Evolutionary conservation across 2,888 invertebrate species (phyloP).

Genomic region (Apomyelois bistriatella): DNA sequence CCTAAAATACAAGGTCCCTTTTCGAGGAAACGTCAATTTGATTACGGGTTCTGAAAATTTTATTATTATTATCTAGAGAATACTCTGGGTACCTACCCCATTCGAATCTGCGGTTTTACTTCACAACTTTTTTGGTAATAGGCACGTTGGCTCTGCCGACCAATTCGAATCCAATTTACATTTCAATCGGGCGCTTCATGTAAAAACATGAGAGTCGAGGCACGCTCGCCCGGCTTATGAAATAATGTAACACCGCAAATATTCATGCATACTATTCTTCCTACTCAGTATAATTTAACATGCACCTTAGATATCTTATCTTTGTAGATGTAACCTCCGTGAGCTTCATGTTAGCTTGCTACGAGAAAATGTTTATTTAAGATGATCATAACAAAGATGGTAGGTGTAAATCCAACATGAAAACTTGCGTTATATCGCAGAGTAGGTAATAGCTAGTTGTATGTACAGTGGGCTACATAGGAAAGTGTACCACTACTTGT

Average conservation of each 20-base stretch:
- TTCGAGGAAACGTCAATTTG: conserved; percentile 6
- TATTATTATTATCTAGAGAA: conserved; percentile 9
- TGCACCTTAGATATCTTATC: conserved; percentile 1
- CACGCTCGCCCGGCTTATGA: conserved; percentile 49
- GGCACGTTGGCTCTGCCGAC: conserved; percentile 56
- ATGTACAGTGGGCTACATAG: too few species aligned
- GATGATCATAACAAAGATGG: not conserved
- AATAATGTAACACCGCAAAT: conserved; percentile 53
- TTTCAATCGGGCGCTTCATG: conserved; percentile 69
- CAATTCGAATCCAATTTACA: conserved; percentile 71
- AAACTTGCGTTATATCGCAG: too few species aligned
- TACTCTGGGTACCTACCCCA: not conserved
- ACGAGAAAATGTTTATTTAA: not conserved
- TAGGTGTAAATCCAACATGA: too few species aligned
- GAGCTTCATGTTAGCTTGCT: not conserved
- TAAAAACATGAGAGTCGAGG: conserved; percentile 63
- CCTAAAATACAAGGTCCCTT: not conserved
- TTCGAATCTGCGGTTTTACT: conserved; percentile 41
- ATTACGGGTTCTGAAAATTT: conserved; percentile 5
- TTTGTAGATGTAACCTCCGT: not conserved
- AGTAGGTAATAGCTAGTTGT: too few species aligned
- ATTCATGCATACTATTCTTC: conserved; percentile 30
- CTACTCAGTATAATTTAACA: conserved; percentile 20
- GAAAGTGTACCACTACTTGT: too few species aligned
- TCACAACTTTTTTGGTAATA: conserved; percentile 48